Base-by-base conservation (phyloP, 2,113 vertebrate genomes). In the Microcebus griseorufus region DNA sequence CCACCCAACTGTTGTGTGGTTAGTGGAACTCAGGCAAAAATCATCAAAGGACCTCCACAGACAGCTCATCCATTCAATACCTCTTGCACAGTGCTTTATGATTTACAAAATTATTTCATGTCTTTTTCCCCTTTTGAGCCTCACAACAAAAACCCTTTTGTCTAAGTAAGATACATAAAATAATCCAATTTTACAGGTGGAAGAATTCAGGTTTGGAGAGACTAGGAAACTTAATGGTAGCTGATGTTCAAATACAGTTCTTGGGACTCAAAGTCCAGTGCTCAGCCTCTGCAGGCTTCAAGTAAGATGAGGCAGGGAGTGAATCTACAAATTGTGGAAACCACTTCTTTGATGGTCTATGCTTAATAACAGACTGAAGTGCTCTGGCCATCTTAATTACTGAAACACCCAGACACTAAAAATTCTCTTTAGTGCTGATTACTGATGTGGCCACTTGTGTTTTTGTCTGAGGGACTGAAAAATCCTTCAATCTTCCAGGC, bases 381-480 rank as follows among this genome's bases (percentile, higher is more conserved):
- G 37, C 37, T 86, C 34, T 94, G 37, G 37, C 25, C 55, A 39
- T 88, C 60, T 86, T 94, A 91, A 91, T 96, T 88, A 92, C 42
- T 88, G 65, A 95, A 91, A 93, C 90, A 85, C 4, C 1, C 25
- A 95, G 60, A 93, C 75, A 55, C 76, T 95, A 29, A 85, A 90
- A 94, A 95, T 96, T 95, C 65, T 79, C 60, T 85, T 96, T 78
- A 90, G 6, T 82, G 84, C 18, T 88, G 58, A 64, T 90, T 88
- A 70, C 37, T 82, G 32, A 86, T 79, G 55, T 86, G 73, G 23
- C 23, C 22, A 91, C 29, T 96, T 94, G 17, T 91, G 27, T 73
- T 95, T 98, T 91, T 93, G 67, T 90, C 29, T 82, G 69, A 96
- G 51, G 32, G 12, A 80, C 0, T 96, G 78, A 88, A 75, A 97